Evolutionary conservation across 2,113 vertebrate genomes (phyloP), one percentile per base, ranked within the genome.

Genomic region (Propithecus coquereli): DNA sequence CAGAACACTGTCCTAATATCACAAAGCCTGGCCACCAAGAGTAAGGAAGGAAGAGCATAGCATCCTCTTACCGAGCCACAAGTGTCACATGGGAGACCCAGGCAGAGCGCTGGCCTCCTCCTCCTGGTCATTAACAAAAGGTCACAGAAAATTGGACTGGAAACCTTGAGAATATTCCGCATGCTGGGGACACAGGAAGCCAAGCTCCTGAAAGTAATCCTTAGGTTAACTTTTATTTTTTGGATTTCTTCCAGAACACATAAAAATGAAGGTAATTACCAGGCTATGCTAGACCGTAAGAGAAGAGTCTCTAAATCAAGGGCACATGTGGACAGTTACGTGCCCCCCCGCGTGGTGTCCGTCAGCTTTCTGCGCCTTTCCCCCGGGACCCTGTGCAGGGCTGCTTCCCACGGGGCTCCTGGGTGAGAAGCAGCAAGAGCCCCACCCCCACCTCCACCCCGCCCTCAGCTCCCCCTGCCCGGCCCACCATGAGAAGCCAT

Each of bases 91-190:
- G 0, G 4, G 47, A 77, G 40, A 86, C 45, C 70, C 2, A 12
- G 54, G n/a, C 0, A 5, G 18, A 18, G 2, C 1, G 0, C 30
- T 3, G 11, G 22, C 47, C 23, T 23, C 86, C 3, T 37, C 71
- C 81, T 79, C 37, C 0, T 7, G 47, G 45, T 20, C 84, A 34
- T 57, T 71, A 86, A 89, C 22, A 34, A 65, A 95, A 95, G 74
- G 84, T 94, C 91, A 50, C 10, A 6, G 79, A 9, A 91, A 96
- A 94, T 2, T 25, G 32, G 71, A 27, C 71, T 25, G 45, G 80
- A 82, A 90, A 77, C 74, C 74, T 52, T 37, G 89, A 71, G 79
- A 95, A 74, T 0, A 45, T 40, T 16, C n/a, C 52, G 40, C n/a
- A 59, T 5, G 0, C 45, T 1, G 1, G 77, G n/a, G 52, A 70